Evolutionary conservation across 2,113 vertebrate genomes (phyloP).

Genomic region (Amphiprion percula): DNA sequence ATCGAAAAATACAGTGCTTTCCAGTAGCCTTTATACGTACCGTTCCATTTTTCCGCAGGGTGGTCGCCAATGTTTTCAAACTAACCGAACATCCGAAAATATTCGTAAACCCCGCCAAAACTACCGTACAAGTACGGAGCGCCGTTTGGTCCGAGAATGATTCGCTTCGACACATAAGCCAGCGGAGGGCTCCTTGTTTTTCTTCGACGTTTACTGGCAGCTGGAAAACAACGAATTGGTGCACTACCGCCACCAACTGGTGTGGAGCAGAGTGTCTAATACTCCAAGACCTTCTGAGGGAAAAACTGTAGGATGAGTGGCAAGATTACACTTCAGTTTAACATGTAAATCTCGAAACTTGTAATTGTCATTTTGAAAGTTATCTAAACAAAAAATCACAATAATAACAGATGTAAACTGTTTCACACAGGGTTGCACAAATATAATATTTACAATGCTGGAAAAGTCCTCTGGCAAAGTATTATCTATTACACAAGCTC

Average conservation of each 20-base stretch:
- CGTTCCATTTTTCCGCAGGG: conserved; percentile 65
- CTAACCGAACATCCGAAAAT: not conserved
- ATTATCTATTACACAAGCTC: too few species aligned
- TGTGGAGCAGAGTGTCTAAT: too few species aligned
- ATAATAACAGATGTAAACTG: not conserved
- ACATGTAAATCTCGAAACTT: not conserved
- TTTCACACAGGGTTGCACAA: too few species aligned
- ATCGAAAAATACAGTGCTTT: not conserved
- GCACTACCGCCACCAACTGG: too few species aligned
- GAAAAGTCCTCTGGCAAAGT: not conserved
- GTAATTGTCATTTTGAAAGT: not conserved
- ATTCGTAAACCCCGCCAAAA: conserved; percentile 60
- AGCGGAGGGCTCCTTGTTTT: too few species aligned
- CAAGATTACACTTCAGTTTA: too few species aligned
- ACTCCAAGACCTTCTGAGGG: too few species aligned
- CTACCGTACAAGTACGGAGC: conserved; percentile 24
- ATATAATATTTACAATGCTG: not conserved
- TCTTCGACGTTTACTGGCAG: too few species aligned
- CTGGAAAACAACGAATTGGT: too few species aligned
- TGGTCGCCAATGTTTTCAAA: not conserved
- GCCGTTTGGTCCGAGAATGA: conserved; percentile 16
- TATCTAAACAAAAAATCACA: not conserved
- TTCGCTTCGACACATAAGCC: not conserved
- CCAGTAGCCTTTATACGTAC: conserved; percentile 51
- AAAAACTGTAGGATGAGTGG: too few species aligned